Base-by-base conservation (phyloP, 2,113 vertebrate genomes). In the Phocoena sinus region DNA sequence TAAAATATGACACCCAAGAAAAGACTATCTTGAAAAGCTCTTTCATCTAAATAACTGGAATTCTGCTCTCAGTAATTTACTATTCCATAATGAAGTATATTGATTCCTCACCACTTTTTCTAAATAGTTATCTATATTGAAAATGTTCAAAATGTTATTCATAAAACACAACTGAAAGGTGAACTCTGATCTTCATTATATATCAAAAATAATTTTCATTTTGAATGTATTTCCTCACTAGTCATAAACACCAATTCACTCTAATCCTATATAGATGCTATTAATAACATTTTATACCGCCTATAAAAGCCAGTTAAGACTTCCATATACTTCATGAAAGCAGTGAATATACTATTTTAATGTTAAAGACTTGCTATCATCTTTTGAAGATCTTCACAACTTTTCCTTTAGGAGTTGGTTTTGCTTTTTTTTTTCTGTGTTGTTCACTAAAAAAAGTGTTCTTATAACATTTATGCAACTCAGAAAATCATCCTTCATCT, bases 21-120 rank as follows among this genome's bases (percentile, higher is more conserved):
- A 96, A 97, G 95, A 96, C 95, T 97, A 96, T 97, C 96, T 97
- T 97, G 85, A 98, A 97, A 98, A 98, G 91, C 97, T 97, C 97
- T 98, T 98, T 97, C 91, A 98, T 97, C 92, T 95, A 98, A 98
- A 97, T 98, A 98, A 98, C 96, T 98, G 93, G 96, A 98, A 98
- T 98, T 98, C 97, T 96, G 96, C 97, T 98, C 96, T 98, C 83
- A 90, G 94, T 97, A 97, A 98, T 98, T 98, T 98, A 94, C 93
- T 4, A 0, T 98, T 97, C 68, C 73, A 95, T 97, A 97, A 93
- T 93, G 97, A 97, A 95, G 89, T 96, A 95, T 90, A 98, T 25
- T 97, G 94, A 97, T 94, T 97, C 90, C 77, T 90, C 77, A 70
- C 89, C 91, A 93, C 25, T 83, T 71, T 68, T 96, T 18, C 1